phyloP scores from a whole-genome alignment of 2,797 vertebrate genomes.

The Tokudaia muenninki region DNA sequence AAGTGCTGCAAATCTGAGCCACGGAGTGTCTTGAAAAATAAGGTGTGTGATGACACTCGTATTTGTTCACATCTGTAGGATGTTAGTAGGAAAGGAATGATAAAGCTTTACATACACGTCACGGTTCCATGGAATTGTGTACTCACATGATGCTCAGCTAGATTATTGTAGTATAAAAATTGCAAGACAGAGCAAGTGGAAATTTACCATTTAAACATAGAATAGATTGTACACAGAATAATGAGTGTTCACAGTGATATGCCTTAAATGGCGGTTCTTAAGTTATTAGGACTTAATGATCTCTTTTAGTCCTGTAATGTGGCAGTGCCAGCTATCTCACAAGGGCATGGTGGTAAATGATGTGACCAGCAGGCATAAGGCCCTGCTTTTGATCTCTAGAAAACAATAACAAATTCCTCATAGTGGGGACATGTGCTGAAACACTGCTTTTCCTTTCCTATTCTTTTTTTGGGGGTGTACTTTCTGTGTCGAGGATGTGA shows the following conservation, averaged over 20 bases:
- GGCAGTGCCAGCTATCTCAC: background rate
- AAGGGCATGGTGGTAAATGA: background rate
- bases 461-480: conserved; percentile 10
- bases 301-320: background rate
- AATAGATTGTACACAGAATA: background rate
- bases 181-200: background rate
- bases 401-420: background rate
- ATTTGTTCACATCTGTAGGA: background rate
- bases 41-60: background rate
- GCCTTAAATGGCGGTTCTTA: background rate
- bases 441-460: background rate
- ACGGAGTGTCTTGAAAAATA: background rate
- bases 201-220: background rate
- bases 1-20: background rate
- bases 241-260: background rate
- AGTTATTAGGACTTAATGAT: background rate
- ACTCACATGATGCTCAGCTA: background rate
- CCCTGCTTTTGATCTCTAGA: background rate
- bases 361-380: no score
- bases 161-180: background rate
- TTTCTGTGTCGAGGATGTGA: background rate
- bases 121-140: background rate
- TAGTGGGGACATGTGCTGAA: background rate
- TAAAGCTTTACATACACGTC: background rate
- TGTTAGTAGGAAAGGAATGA: background rate